Percentiles rank a stretch among this genome's conserved stretches.
Evolutionary conservation across 2,888 invertebrate species (phyloP).

Genomic region (Stenchaetothrips biformis): DNA sequence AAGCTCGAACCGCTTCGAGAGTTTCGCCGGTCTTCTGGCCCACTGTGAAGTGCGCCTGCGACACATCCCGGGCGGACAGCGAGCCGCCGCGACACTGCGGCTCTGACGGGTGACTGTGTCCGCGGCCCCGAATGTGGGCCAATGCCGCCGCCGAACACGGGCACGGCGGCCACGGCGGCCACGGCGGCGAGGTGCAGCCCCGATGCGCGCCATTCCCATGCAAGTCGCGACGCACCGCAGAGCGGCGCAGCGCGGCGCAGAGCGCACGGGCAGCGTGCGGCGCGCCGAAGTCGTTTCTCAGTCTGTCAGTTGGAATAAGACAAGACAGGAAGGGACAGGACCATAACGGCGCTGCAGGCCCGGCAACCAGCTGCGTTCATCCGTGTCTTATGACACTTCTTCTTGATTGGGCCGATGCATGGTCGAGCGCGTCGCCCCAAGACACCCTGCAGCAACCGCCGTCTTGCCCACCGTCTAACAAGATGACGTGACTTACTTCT

Average conservation of each 20-base stretch:
- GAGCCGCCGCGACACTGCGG: no score
- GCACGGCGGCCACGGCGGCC: no score
- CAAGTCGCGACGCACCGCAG: not conserved
- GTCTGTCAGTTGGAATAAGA: not conserved
- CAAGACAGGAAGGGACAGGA: not conserved
- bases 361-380: not conserved
- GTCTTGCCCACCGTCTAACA: not conserved
- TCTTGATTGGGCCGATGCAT: not conserved
- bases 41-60: no score
- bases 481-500: not conserved
- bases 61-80: no score
- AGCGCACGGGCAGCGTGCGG: not conserved
- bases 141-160: no score
- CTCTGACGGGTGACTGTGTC: no score
- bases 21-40: no score
- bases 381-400: not conserved
- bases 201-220: not conserved
- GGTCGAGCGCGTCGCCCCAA: not conserved
- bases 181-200: not conserved
- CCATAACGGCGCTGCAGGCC: not conserved
- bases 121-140: no score
- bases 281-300: not conserved
- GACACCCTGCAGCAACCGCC: not conserved
- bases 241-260: not conserved
- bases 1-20: no score